Percentiles rank a stretch among this genome's conserved stretches.
Conservation (phyloP, 2,888 invertebrate species). For the Catocala fraxini region DNA sequence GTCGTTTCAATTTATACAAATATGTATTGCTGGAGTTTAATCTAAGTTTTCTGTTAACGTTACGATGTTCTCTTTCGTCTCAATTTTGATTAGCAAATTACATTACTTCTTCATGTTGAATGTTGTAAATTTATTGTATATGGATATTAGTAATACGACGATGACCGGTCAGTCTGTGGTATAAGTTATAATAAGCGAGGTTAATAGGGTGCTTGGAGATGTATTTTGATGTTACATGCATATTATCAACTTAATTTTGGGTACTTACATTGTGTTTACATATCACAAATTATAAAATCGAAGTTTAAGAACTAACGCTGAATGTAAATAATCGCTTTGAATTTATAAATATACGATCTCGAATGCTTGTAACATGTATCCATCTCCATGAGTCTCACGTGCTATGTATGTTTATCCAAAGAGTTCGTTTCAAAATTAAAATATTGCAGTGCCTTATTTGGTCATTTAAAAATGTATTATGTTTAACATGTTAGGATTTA, state of each 20-base stretch:
- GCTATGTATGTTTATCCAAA: constrained; percentile 53
- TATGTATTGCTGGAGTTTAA: constrained; percentile 32
- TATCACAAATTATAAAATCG: constrained; percentile 65
- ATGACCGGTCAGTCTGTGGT: constrained; percentile 55
- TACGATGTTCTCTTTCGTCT: constrained; percentile 28
- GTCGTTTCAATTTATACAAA: constrained; percentile 39
- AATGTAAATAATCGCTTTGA: constrained; percentile 66
- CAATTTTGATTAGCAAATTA: constrained; percentile 28
- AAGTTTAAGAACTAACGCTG: constrained; percentile 53
- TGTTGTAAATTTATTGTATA: constrained; percentile 61
- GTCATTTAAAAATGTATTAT: constrained; percentile 40
- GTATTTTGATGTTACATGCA: constrained; percentile 58
- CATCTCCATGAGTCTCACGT: constrained; percentile 62
- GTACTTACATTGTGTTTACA: constrained; percentile 72
- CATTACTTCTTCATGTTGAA: constrained; percentile 38
- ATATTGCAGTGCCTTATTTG: constrained; percentile 76
- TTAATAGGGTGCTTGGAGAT: constrained; percentile 65
- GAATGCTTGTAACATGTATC: constrained; percentile 57
- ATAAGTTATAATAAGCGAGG: constrained; percentile 57
- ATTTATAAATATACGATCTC: constrained; percentile 54
- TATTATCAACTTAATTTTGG: constrained; percentile 59
- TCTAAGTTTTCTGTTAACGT: constrained; percentile 36
- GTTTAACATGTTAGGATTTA: constrained; percentile 24
- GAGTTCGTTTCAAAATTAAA: constrained; percentile 37
- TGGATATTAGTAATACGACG: constrained; percentile 48